Conservation (phyloP, 2,888 invertebrate genomes). For the Habrosyne pyritoides region DNA sequence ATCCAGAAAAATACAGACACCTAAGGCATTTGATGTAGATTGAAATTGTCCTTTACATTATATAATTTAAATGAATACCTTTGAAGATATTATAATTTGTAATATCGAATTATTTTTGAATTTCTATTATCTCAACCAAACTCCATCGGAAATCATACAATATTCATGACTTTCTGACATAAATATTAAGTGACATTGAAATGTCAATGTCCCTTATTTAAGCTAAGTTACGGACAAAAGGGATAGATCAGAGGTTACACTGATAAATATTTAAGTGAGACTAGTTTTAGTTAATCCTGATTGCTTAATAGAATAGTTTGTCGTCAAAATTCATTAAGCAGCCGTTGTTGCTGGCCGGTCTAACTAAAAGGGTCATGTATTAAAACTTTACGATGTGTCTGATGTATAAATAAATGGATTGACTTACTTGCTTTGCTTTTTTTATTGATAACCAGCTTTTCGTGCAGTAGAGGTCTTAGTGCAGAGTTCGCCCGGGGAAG, state of each 20-base stretch:
- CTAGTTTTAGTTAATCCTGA: constrained; percentile 26
- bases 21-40: too few relatives aligned
- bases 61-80: too few relatives aligned
- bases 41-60: too few relatives aligned
- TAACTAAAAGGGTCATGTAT: constrained; percentile 28
- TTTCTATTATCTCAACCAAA: constrained; percentile 14
- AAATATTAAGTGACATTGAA: constrained; percentile 40
- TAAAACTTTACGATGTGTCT: not conserved
- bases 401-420: not conserved
- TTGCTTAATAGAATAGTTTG: constrained; percentile 28
- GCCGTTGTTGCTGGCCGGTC: constrained; percentile 18
- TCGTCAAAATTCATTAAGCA: constrained; percentile 32
- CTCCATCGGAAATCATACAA: constrained; percentile 33
- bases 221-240: constrained; percentile 36
- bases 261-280: constrained; percentile 46
- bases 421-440: not conserved
- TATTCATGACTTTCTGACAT: constrained; percentile 47
- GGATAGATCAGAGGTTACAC: constrained; percentile 27
- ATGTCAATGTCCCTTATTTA: constrained; percentile 44
- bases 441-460: too few relatives aligned
- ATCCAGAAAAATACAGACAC: too few relatives aligned
- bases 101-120: too few relatives aligned
- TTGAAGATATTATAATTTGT: too few relatives aligned
- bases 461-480: too few relatives aligned
- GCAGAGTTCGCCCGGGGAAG: too few relatives aligned